Conservation (phyloP, 2,888 invertebrate genomes). For the Metellina segmentata region DNA sequence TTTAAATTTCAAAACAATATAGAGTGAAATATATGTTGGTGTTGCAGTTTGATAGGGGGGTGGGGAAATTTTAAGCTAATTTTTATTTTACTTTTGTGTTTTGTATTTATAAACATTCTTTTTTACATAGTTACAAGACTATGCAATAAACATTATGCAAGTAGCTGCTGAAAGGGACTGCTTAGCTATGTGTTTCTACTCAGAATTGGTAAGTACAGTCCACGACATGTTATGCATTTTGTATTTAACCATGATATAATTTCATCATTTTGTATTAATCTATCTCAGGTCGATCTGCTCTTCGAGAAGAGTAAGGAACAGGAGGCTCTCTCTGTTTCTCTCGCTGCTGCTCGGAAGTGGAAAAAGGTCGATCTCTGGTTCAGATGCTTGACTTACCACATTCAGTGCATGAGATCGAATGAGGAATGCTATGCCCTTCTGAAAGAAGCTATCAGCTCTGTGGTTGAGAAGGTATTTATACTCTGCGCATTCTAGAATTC, state of each 20-base stretch:
- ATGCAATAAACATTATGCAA: conserved; percentile 28
- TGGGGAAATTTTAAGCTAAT: neutral
- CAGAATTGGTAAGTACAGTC: neutral
- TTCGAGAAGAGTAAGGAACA: conserved; percentile 38
- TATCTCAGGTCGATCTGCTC: conserved; percentile 52
- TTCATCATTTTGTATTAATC: neutral
- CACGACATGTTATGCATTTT: neutral
- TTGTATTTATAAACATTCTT: neutral
- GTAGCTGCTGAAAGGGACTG: conserved; percentile 29
- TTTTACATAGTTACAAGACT: conserved; percentile 49
- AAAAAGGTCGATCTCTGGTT: conserved; percentile 52
- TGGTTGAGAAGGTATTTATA: conserved; percentile 44
- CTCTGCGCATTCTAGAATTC: neutral
- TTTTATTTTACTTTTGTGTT: neutral
- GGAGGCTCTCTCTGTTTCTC: conserved; percentile 40
- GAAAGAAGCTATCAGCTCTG: conserved; percentile 45
- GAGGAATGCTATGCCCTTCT: conserved; percentile 16
- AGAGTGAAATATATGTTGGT: neutral
- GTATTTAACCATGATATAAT: neutral
- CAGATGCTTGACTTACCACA: conserved; percentile 53
- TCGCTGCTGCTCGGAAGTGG: conserved; percentile 41
- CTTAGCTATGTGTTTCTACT: conserved; percentile 24
- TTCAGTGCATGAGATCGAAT: conserved; percentile 23
- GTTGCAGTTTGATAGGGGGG: neutral
- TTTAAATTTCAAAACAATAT: too few species aligned